Percentiles rank a stretch among this genome's conserved stretches.
These are phyloP conservation scores for Apis laboriosa DNA, from an alignment of 1,140 invertebrate genomes.

Conservation along the genomic window DNA sequence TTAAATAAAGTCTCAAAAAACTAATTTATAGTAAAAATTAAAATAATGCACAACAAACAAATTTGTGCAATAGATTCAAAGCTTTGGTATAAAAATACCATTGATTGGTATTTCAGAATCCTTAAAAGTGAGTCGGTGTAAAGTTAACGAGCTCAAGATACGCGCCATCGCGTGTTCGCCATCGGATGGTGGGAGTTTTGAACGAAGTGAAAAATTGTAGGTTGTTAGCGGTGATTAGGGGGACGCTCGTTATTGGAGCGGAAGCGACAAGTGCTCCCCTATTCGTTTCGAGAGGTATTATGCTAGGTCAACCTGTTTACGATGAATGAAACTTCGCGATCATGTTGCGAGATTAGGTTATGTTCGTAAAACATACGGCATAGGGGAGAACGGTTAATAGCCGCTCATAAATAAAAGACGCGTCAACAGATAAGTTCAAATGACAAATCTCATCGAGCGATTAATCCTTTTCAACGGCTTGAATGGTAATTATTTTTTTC, in stretches of 20 bases:
- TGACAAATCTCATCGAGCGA: not conserved
- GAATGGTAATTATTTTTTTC: too few species aligned
- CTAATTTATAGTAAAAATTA: too few species aligned
- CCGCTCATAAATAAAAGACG: not conserved
- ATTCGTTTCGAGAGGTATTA: not conserved
- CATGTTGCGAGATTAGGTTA: not conserved
- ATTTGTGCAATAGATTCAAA: too few species aligned
- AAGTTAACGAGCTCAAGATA: not conserved
- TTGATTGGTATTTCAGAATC: too few species aligned
- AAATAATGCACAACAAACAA: too few species aligned
- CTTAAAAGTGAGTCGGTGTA: not conserved
- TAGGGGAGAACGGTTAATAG: not conserved
- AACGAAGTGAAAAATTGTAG: constrained; percentile 38
- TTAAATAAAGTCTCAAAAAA: too few species aligned
- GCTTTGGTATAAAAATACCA: too few species aligned
- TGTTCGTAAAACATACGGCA: not conserved
- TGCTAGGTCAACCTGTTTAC: not conserved
- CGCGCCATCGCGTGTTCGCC: constrained; percentile 4
- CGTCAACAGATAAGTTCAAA: not conserved
- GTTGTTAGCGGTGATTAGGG: constrained; percentile 19
- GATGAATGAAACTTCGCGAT: not conserved
- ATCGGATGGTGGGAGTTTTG: not conserved
- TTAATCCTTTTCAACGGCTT: not conserved
- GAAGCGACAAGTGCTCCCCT: constrained; percentile 16
- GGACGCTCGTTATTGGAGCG: constrained; percentile 21